Base-by-base conservation (phyloP, 2,888 invertebrate genomes). In the Rhogogaster chlorosoma region DNA sequence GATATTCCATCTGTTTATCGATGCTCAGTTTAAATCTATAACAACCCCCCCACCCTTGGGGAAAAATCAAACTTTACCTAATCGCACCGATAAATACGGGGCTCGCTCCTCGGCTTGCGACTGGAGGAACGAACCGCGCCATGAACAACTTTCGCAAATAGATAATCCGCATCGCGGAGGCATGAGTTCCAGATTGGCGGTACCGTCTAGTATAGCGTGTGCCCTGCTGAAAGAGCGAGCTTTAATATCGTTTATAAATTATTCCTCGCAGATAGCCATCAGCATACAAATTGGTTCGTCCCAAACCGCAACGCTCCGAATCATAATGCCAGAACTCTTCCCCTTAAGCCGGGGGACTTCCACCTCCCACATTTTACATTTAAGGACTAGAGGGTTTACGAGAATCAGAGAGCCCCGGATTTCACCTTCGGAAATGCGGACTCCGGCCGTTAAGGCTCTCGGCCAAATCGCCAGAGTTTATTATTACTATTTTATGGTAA, bases 211-310 rank as follows among this genome's bases (percentile, higher is more conserved):
- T 26, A 7, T 75, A 77, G 75, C 42, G 84, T 42, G 75, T 53
- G 83, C 85, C 70, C 71, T 22, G 86, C 86, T 87, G 77, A 90
- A 88, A 89, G 89, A 88, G 89, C 88, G 87, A 87, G 88, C 86
- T 89, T 89, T 90, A 90, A 90, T 88, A 90, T 91, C 88, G 89
- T 90, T 90, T 89, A 90, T 89, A 90, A 90, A 90, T 91, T 91
- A 90, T 90, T 90, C 91, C 86, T 53, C 87, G 88, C 85, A 89
- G 89, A 89, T 91, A 90, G 90, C 88, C 89, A 91, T 90, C 90
- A 88, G 90, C 90, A 90, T 91, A 91, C 91, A 90, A 90, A 90
- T 91, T 91, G 90, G 87, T 88, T 90, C 87, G 86, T 84, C 87
- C 86, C 87, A 87, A 86, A 87, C 86, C 87, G 85, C 87, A 85